These are phyloP conservation scores for Rhynchotus rufescens DNA, from an alignment of 2,797 vertebrate genomes.

Conservation along the genomic window DNA sequence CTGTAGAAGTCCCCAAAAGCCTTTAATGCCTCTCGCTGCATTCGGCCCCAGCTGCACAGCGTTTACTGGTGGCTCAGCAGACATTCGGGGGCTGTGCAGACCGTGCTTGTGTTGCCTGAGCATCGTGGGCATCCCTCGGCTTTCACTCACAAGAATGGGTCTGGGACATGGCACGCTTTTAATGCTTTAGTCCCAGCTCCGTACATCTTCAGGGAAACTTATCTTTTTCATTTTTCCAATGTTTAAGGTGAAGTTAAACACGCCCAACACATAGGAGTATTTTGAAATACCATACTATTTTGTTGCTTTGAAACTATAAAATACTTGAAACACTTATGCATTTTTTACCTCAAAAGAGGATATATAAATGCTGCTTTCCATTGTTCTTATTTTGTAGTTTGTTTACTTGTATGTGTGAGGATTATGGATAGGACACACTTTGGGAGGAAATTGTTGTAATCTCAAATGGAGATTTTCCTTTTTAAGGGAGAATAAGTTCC, in stretches of 20 bases:
- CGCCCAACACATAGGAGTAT: background rate
- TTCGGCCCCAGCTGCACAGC: background rate
- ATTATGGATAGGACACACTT: background rate
- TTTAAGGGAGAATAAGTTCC: background rate
- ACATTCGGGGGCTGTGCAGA: background rate
- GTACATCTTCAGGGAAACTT: background rate
- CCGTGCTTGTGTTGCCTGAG: background rate
- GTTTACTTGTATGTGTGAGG: background rate
- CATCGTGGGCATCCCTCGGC: fast-evolving
- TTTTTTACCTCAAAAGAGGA: background rate
- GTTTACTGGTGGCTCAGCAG: background rate
- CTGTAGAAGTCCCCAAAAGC: background rate
- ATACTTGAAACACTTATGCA: background rate
- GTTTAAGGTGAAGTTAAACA: background rate
- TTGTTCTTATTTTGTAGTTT: background rate
- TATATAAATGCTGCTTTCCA: background rate
- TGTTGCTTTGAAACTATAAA: background rate
- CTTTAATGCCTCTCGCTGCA: background rate
- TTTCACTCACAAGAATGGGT: background rate
- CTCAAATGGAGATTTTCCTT: background rate
- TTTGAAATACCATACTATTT: background rate
- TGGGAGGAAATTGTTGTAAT: background rate
- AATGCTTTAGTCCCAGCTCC: background rate
- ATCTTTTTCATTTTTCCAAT: background rate
- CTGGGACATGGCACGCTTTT: background rate